Percentiles rank a stretch among this genome's conserved stretches.
These are phyloP conservation scores for Pipistrellus nathusii DNA, from an alignment of 2,797 vertebrate genomes.

Conservation along the genomic window DNA sequence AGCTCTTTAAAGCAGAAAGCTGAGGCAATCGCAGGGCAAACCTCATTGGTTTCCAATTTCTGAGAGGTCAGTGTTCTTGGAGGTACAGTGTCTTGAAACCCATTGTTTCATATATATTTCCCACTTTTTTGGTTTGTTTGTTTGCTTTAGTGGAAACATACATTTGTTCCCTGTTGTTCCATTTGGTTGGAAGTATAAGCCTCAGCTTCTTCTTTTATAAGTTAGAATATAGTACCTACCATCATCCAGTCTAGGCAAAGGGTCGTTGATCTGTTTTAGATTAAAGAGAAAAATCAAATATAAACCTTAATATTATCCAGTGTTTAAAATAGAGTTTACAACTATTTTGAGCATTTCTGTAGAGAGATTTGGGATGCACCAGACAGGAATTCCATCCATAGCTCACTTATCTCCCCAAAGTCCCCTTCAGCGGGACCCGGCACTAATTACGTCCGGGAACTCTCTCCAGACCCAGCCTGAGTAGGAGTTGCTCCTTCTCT, in stretches of 20 bases:
- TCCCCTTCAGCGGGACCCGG: background rate
- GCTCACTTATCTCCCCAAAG: background rate
- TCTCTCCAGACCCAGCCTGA: background rate
- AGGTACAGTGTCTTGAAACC: background rate
- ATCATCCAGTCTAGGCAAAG: background rate
- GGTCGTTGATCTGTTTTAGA: background rate
- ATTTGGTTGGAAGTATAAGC: background rate
- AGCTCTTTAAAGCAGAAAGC: background rate
- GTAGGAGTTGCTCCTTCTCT: background rate
- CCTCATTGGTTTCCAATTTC: background rate
- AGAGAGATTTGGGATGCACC: background rate
- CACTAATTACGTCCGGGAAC: background rate
- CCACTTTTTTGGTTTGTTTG: background rate
- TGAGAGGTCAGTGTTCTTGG: background rate
- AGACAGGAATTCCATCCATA: conserved; percentile 10
- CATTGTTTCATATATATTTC: background rate
- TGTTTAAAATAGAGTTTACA: conserved; percentile 44
- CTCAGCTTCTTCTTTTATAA: conserved; percentile 6
- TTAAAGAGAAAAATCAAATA: background rate
- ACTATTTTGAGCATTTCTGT: background rate
- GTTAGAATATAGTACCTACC: background rate
- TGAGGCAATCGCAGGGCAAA: background rate
- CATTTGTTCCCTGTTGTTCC: background rate
- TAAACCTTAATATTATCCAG: background rate
- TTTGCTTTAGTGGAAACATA: background rate